A percentile compares a stretch with the other conserved stretches of the same genome.
Evolutionary conservation across 2,888 invertebrate species (phyloP).

Genomic region (Hydrotaea diabolus): DNA sequence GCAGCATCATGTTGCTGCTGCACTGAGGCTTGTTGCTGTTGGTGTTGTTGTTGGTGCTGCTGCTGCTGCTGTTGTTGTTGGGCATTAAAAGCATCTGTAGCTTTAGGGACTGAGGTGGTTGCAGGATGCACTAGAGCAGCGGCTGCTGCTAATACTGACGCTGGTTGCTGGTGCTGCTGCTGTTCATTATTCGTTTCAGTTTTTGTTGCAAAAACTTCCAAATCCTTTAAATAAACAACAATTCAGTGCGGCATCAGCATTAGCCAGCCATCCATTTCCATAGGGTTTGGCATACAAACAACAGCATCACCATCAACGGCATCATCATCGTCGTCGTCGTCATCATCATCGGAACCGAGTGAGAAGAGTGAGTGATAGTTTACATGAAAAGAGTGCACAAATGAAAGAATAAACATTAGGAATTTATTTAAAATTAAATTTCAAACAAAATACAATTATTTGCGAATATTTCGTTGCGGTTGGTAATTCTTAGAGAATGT

Average conservation of each 20-base stretch:
- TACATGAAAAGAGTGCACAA: background rate
- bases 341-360: background rate
- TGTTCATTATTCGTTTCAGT: conserved; percentile 74
- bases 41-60: conserved; percentile 46
- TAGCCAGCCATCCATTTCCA: conserved; percentile 38
- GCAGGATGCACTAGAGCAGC: conserved; percentile 73
- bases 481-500: background rate
- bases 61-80: conserved; percentile 51
- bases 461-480: background rate
- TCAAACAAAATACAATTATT: conserved; percentile 14
- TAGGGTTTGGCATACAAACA: conserved; percentile 6
- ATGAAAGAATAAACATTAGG: conserved; percentile 40
- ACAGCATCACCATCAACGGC: background rate
- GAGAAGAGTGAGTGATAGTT: background rate
- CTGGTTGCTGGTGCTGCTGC: conserved; percentile 68
- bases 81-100: conserved; percentile 46
- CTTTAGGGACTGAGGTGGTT: conserved; percentile 66
- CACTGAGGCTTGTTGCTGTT: conserved; percentile 69
- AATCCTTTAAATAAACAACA: conserved; percentile 74
- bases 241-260: conserved; percentile 24
- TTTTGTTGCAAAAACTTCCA: conserved; percentile 79
- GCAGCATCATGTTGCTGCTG: conserved; percentile 67
- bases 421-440: conserved; percentile 36
- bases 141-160: conserved; percentile 73
- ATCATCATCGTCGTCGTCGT: conserved; percentile 1